These are phyloP conservation scores for Dromococcyx pavoninus DNA, from an alignment of 2,797 vertebrate species.

Conservation along the genomic window DNA sequence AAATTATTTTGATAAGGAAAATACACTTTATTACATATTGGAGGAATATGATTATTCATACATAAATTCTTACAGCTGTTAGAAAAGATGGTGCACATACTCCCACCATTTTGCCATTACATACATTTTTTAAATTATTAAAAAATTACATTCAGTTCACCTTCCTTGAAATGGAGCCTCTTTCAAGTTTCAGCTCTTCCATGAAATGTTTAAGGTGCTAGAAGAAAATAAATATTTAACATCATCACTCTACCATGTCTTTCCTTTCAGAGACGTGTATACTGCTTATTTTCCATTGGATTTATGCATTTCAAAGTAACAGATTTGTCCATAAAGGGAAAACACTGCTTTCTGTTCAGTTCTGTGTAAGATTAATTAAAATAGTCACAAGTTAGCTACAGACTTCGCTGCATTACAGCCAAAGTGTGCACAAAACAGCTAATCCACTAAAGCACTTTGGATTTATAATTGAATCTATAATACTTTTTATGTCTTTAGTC, in stretches of 20 bases:
- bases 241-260: background rate
- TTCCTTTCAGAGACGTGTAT: background rate
- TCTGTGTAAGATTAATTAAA: background rate
- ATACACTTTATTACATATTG: background rate
- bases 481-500: background rate
- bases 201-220: background rate
- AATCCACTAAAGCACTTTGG: background rate
- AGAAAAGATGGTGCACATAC: background rate
- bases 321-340: background rate
- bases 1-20: background rate
- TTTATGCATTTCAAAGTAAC: background rate
- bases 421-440: background rate
- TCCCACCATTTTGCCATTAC: background rate
- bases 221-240: background rate
- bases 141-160: background rate
- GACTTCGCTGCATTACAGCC: background rate
- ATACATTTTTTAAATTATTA: background rate
- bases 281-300: background rate
- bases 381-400: background rate
- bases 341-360: background rate
- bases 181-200: background rate
- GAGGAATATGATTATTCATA: background rate
- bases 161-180: background rate
- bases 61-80: background rate
- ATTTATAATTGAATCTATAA: background rate